A percentile compares a stretch with the other conserved stretches of the same genome.
These are phyloP conservation scores for Myotis myotis DNA, from an alignment of 2,797 vertebrate genomes.

Conservation along the genomic window DNA sequence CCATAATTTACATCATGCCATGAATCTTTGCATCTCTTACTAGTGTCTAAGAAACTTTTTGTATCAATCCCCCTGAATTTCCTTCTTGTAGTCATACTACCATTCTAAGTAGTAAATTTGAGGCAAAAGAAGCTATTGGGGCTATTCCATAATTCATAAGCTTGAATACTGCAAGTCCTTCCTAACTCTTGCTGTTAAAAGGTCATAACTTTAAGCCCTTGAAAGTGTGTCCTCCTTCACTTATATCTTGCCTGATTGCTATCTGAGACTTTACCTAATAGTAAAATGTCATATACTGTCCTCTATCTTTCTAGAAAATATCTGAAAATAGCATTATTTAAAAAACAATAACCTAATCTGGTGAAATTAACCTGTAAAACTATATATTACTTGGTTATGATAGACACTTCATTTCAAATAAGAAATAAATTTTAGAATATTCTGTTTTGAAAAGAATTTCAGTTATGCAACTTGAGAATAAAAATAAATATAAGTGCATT, in stretches of 20 bases:
- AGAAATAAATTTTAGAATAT: background rate
- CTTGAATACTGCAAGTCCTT: background rate
- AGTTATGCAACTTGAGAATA: background rate
- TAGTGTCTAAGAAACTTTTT: background rate
- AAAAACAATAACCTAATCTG: background rate
- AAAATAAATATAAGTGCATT: slow-evolving; percentile 12
- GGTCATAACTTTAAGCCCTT: background rate
- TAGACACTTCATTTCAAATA: slow-evolving; percentile 25
- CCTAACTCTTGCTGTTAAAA: background rate
- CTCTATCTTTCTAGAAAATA: slow-evolving; percentile 27
- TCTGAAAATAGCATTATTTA: background rate
- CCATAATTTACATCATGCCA: background rate
- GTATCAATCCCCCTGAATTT: background rate
- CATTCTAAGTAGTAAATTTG: background rate
- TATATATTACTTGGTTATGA: background rate
- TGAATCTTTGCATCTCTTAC: background rate
- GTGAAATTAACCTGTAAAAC: background rate
- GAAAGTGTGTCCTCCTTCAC: background rate
- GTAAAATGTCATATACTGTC: background rate
- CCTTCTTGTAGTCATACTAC: background rate
- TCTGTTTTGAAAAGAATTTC: slow-evolving; percentile 16
- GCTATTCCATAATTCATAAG: background rate
- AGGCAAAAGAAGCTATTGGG: background rate
- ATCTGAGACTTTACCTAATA: background rate
- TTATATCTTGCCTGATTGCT: background rate